Conservation (phyloP, 2,113 vertebrate species). For the Hiodon tergisus region DNA sequence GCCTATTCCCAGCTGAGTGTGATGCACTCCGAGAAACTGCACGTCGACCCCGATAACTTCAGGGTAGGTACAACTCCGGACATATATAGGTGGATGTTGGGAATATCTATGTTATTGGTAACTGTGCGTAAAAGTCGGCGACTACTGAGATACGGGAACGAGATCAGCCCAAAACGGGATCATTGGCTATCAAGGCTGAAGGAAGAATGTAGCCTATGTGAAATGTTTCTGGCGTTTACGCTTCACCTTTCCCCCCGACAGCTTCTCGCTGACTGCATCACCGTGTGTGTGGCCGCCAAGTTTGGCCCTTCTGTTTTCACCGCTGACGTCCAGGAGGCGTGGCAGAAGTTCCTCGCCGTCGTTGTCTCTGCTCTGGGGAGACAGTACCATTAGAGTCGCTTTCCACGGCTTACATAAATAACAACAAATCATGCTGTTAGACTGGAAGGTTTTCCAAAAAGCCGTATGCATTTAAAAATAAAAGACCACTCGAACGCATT, state of each 20-base stretch:
- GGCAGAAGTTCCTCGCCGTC: constrained; percentile 65
- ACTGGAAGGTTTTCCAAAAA: no score
- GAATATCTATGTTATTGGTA: background rate
- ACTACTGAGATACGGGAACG: no score
- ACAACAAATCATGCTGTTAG: background rate
- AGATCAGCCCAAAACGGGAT: no score
- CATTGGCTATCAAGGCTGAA: no score
- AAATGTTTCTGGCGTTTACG: background rate
- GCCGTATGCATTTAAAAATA: no score
- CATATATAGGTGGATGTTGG: background rate
- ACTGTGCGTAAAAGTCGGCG: background rate
- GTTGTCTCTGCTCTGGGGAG: constrained; percentile 36
- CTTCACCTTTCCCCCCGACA: constrained; percentile 30
- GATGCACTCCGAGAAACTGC: constrained; percentile 73
- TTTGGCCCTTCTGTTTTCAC: constrained; percentile 49
- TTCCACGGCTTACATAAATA: background rate
- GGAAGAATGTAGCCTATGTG: background rate
- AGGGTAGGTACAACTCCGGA: constrained; percentile 60
- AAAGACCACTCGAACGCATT: no score
- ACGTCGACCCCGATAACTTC: constrained; percentile 83
- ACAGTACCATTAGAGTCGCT: constrained; percentile 34
- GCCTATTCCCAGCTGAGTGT: constrained; percentile 62
- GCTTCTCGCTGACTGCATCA: constrained; percentile 62
- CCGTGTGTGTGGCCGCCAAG: constrained; percentile 50
- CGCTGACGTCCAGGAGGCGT: constrained; percentile 49